Base-by-base conservation (phyloP, 53 echinoderm and acorn worm genomes). In the Paelopatides confundens region DNA sequence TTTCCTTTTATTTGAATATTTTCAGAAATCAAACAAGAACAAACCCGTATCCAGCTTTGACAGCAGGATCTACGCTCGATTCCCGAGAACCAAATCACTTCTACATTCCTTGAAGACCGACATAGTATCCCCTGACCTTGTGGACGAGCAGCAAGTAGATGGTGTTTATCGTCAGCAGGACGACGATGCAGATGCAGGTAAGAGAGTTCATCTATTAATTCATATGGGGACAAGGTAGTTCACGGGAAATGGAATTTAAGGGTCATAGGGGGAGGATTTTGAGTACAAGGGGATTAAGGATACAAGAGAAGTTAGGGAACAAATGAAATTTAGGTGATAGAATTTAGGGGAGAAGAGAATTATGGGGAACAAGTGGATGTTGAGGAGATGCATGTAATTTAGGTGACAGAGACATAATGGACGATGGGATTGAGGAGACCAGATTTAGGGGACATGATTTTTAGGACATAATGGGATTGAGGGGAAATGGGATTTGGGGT, bases 31-130 rank as follows among this genome's bases (percentile, higher is more conserved):
- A 10, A 91, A 94, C 49, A 98, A 95, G 69, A 88, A 88, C 31
- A 87, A 92, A 53, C 95, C 90, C 76, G 93, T 92, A 12, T 85
- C 93, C 50, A 98, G 98, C 83, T 91, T 92, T 71, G 98, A 98
- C 91, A 98, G 98, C 87, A 94, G 91, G 71, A 92, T 89, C 66
- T 94, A 88, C 85, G 91, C 88, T 85, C 89, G 78, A 26, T 89
- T 88, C 32, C 90, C 84, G 47, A 85, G 95, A 86, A 90, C 92
- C 51, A 85, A 87, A 53, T 91, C 88, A 32, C 86, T 96, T n/a
- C 69, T 96, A 77, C 91, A 91, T 50, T 76, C 67, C 11, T 78
- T 78, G 3, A 77, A 63, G 48, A 47, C 50, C 34, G 90, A 90
- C 6, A 77, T 74, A 18, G 65, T 83, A 6, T 83, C 84, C 11